Evolutionary conservation across 1,140 invertebrate genomes (phyloP), one percentile per base, ranked within the genome.

Genomic region (Lethocerus indicus): DNA sequence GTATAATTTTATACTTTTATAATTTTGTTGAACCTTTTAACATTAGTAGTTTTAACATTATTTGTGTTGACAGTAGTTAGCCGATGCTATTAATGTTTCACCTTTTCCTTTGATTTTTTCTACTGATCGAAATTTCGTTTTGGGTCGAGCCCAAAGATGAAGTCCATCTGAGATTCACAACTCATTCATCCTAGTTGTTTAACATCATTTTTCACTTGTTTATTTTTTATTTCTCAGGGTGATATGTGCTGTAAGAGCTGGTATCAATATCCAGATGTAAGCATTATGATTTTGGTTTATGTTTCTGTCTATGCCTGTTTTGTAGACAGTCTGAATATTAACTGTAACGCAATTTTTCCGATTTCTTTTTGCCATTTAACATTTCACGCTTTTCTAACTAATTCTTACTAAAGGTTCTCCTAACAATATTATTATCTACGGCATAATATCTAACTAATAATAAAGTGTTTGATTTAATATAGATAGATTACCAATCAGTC

Each of bases 211-310:
- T 27, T 23, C 27, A 14, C 47, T 39, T 28, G 23, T 27, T 32
- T 20, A 39, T 51, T 47, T 20, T 29, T 51, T 25, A 47, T 23
- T 51, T 23, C 29, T 47, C 44, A 51, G 50, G 50, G 50, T 46
- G 32, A 44, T 20, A 47, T 36, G 39, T 35, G 29, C 13, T 28
- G 32, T 26, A 51, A 51, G 32, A 42, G 35, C 43, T 51, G 50
- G 50, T 51, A 28, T 37, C 21, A 28, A 25, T 47, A 47, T 35
- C 6, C 44, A 6, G 37, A 53, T 46, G 47, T 52, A 46, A 50
- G 43, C 26, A 41, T 55, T 37, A n/a, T n/a, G n/a, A n/a, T n/a
- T n/a, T n/a, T n/a, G n/a, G n/a, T n/a, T n/a, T n/a, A n/a, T n/a
- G n/a, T n/a, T n/a, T n/a, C n/a, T n/a, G n/a, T n/a, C n/a, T n/a